These are phyloP conservation scores for Anisognathus igniventris DNA, from an alignment of 2,797 vertebrate species.

Conservation along the genomic window DNA sequence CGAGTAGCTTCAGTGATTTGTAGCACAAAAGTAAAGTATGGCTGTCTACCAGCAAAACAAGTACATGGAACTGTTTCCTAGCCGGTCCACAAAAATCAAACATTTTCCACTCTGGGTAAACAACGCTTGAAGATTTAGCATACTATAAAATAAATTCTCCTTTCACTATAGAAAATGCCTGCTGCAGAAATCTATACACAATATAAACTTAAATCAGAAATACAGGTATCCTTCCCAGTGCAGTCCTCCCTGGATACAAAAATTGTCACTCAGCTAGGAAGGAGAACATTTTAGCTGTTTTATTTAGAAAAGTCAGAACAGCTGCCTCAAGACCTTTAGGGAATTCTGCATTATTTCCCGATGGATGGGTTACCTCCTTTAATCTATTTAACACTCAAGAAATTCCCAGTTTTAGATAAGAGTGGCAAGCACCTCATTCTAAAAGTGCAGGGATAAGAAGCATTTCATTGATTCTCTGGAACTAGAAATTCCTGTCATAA, in stretches of 20 bases:
- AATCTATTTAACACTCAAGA: neutral
- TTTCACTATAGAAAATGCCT: neutral
- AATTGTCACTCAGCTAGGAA: neutral
- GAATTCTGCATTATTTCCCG: neutral
- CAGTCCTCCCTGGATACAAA: neutral
- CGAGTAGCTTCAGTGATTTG: neutral
- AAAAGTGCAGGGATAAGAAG: neutral
- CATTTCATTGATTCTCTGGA: neutral
- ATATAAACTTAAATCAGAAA: neutral
- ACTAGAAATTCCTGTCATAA: slow-evolving; percentile 53
- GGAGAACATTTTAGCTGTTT: neutral
- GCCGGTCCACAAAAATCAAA: neutral
- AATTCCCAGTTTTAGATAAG: neutral
- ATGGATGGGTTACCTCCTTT: neutral
- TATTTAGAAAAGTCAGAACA: neutral
- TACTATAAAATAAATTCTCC: neutral
- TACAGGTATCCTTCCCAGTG: neutral
- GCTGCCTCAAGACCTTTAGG: neutral
- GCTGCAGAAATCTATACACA: neutral
- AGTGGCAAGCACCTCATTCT: neutral
- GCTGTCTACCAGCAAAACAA: neutral
- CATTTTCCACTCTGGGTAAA: neutral
- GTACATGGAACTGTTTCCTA: neutral
- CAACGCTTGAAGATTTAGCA: neutral
- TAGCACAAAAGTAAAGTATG: neutral